phyloP scores from a whole-genome alignment of 2,888 invertebrate species.

The Muscina levida region DNA sequence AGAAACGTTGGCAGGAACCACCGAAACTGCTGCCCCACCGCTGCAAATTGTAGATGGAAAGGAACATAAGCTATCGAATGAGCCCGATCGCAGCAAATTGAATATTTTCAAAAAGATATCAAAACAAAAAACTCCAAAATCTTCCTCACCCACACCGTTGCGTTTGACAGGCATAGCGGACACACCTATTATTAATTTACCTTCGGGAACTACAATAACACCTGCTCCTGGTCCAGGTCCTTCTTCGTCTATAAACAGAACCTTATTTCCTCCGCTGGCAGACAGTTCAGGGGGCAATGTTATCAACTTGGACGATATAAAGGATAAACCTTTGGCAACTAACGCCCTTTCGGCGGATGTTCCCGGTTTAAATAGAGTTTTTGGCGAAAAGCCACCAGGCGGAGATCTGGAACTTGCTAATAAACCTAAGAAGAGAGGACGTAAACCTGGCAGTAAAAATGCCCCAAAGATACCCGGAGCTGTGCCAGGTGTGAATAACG shows the following conservation, averaged over 20 bases:
- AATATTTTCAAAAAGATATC: constrained; percentile 94
- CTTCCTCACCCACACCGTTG: constrained; percentile 59
- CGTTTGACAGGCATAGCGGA: constrained; percentile 55
- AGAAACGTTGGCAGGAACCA: constrained; percentile 26
- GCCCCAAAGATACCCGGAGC: constrained; percentile 63
- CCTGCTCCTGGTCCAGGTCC: constrained; percentile 69
- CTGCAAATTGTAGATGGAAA: constrained; percentile 41
- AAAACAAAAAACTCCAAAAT: constrained; percentile 74
- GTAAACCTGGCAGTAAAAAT: constrained; percentile 77
- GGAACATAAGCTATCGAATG: constrained; percentile 84
- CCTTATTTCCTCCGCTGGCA: constrained; percentile 44
- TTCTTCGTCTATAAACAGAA: constrained; percentile 24
- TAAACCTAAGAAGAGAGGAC: constrained; percentile 76
- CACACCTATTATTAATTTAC: constrained; percentile 73
- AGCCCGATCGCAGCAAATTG: constrained; percentile 91
- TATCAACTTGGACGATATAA: constrained; percentile 57
- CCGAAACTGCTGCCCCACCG: not conserved
- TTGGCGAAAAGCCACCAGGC: constrained; percentile 51
- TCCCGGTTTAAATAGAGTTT: constrained; percentile 59
- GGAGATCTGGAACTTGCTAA: constrained; percentile 44
- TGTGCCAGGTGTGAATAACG: constrained; percentile 14
- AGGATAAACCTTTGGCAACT: constrained; percentile 38
- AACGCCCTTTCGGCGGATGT: constrained; percentile 50
- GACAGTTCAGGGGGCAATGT: constrained; percentile 24
- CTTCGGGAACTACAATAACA: constrained; percentile 78